Base-by-base conservation (phyloP, 2,797 vertebrate genomes). In the Gastrophryne carolinensis region DNA sequence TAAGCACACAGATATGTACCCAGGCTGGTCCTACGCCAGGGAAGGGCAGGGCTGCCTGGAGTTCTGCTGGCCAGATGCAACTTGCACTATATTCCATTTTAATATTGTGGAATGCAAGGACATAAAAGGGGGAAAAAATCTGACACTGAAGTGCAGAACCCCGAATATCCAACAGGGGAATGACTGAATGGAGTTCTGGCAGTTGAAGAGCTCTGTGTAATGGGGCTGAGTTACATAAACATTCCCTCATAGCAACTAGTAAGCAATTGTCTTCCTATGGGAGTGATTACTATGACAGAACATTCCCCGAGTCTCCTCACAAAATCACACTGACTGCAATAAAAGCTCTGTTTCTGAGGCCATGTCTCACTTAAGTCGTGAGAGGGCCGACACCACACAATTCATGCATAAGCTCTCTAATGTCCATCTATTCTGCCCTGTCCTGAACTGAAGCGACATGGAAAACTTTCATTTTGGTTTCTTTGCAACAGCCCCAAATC, bases 161-260 rank as follows among this genome's bases (percentile, higher is more conserved):
- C 52, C 35, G 6, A 76, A 64, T 57, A 64, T 71, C 39, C 23
- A 24, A 56, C 58, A 71, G 67, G 58, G 74, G 57, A 57, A 63
- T 56, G 56, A 52, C 66, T 70, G 37, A 70, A 61, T 60, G 13
- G 60, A 64, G 39, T 23, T 71, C 74, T 77, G 67, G 74, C 74
- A 77, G 60, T 67, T 29, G 39, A 64, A 57, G 32, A 58, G 67
- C 67, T 77, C 60, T 77, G 74, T 65, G 67, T 70, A 76, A 76
- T 76, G 66, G 64, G 73, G 73, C 73, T 61, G 56, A 75, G 74
- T 77, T 71, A 64, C 60, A 77, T 77, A 77, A 77, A 71, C 66
- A 77, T 65, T 71, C 50, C 35, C 67, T 77, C 67, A 77, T 77
- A 71, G 66, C 66, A 77, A 71, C 67, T 77, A 77, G 65, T 57